Conservation (phyloP, 2,888 invertebrate species). For the Lamproptera curius region DNA sequence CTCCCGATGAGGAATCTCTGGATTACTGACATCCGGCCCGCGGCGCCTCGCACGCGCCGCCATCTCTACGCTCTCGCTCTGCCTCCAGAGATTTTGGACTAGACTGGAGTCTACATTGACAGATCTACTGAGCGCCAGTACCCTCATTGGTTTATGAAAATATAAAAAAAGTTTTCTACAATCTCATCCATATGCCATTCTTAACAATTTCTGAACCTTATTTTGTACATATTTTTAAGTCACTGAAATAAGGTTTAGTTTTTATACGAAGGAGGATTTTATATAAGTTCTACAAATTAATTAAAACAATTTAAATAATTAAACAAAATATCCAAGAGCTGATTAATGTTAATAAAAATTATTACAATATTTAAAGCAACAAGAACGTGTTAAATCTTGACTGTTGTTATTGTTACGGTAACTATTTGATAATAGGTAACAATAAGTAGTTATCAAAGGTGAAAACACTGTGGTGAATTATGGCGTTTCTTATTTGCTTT, state of each 20-base stretch:
- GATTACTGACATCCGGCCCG: constrained; percentile 80
- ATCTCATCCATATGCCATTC: constrained; percentile 14
- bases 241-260: constrained; percentile 1
- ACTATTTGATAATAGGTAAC: background rate
- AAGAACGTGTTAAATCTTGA: background rate
- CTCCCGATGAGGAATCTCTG: constrained; percentile 79
- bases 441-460: too few relatives aligned
- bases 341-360: too few relatives aligned
- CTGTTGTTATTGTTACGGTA: constrained; percentile 4
- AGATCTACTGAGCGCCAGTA: constrained; percentile 67
- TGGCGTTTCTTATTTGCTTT: constrained; percentile 56
- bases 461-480: constrained; percentile 30
- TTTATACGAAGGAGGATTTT: background rate
- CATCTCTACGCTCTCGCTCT: constrained; percentile 61
- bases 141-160: constrained; percentile 49
- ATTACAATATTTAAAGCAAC: too few relatives aligned
- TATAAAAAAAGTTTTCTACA: constrained; percentile 8
- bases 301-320: background rate
- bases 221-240: constrained; percentile 8
- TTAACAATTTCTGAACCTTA: constrained; percentile 8
- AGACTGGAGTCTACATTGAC: constrained; percentile 77
- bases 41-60: constrained; percentile 70
- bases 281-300: background rate
- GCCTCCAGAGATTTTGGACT: constrained; percentile 63
- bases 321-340: too few relatives aligned